Percentiles rank a stretch among this genome's conserved stretches.
Evolutionary conservation across 2,888 invertebrate genomes (phyloP).

Genomic region (Lasioglossum lativentre): DNA sequence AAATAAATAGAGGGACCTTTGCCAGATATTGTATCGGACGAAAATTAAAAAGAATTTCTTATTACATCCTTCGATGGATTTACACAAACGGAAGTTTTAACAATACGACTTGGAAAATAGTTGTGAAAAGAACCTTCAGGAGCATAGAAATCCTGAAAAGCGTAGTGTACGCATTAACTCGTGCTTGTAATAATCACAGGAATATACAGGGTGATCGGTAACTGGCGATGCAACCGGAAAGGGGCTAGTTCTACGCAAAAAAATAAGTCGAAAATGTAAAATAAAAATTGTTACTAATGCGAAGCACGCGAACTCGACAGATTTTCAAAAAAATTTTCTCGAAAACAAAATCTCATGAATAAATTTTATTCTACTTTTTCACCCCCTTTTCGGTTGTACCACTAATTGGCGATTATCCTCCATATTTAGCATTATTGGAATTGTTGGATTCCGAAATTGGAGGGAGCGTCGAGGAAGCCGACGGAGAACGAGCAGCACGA

Average conservation of each 20-base stretch:
- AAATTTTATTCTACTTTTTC: background rate
- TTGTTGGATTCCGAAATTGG: background rate
- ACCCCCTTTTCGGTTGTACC: background rate
- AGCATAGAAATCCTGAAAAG: background rate
- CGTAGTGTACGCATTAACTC: too few relatives aligned
- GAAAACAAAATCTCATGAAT: too few relatives aligned
- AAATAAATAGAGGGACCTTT: background rate
- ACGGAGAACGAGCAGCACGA: slow-evolving; percentile 6
- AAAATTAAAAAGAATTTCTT: background rate
- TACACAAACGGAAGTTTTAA: background rate
- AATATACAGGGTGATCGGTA: too few relatives aligned
- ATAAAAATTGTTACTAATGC: too few relatives aligned
- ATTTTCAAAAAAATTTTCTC: too few relatives aligned
- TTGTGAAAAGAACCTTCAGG: background rate
- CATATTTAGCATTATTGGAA: background rate
- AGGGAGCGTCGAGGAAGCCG: background rate
- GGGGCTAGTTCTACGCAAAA: too few relatives aligned
- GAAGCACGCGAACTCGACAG: too few relatives aligned
- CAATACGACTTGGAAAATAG: background rate
- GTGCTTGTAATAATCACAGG: background rate
- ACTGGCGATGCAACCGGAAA: too few relatives aligned
- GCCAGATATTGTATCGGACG: background rate
- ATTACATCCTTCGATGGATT: background rate
- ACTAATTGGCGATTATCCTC: background rate
- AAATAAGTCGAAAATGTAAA: too few relatives aligned